Conservation (phyloP, 2,797 vertebrate species). For the Lacerta viridis region DNA sequence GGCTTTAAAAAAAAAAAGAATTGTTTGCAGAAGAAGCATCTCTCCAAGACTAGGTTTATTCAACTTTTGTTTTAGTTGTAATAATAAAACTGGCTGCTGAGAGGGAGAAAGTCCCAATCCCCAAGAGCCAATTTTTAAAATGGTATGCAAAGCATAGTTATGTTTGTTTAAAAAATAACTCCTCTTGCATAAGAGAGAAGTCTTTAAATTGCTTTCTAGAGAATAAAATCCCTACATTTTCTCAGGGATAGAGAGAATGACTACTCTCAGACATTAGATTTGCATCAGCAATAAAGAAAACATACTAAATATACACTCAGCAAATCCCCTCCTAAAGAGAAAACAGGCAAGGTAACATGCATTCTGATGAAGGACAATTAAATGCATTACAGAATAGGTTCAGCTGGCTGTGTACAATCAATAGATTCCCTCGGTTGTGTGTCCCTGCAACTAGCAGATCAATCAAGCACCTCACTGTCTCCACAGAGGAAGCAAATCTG, state of each 20-base stretch:
- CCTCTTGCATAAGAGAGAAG: neutral
- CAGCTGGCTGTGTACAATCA: constrained; percentile 48
- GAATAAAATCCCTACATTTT: neutral
- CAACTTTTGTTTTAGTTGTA: neutral
- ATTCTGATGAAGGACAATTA: constrained; percentile 65
- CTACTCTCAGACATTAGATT: neutral
- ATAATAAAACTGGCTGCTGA: too few species aligned
- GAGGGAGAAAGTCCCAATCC: neutral
- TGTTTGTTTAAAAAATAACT: neutral
- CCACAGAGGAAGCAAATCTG: constrained; percentile 74
- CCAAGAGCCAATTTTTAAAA: neutral
- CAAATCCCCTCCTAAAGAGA: neutral
- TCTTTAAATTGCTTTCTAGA: neutral
- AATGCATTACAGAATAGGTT: constrained; percentile 56
- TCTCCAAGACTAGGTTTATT: neutral
- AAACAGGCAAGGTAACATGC: neutral
- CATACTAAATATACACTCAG: neutral
- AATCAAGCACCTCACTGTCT: constrained; percentile 63
- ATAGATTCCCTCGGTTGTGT: constrained; percentile 55
- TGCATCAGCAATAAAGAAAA: neutral
- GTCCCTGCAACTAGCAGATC: constrained; percentile 67
- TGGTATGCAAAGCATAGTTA: neutral
- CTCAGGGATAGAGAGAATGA: neutral
- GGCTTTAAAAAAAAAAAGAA: neutral
- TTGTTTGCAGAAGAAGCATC: neutral